Conservation (phyloP, 2,888 invertebrate species). For the Drosophila phalerata region DNA sequence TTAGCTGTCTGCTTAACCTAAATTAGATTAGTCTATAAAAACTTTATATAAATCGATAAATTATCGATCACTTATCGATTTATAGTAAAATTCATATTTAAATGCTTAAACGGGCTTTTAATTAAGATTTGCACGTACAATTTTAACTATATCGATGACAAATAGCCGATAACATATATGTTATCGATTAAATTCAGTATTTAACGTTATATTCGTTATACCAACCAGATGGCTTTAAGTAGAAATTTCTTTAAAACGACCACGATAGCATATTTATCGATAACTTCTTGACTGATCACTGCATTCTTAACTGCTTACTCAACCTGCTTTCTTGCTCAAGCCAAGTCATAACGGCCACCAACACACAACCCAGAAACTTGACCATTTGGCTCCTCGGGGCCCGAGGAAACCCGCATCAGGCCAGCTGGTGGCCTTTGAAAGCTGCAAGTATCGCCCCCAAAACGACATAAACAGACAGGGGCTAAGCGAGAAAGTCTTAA, state of each 20-base stretch:
- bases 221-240: no score
- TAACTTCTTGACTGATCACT: slow-evolving; percentile 1
- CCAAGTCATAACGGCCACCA: slow-evolving; percentile 20
- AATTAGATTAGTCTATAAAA: no score
- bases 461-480: slow-evolving; percentile 45
- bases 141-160: neutral
- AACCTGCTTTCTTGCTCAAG: slow-evolving; percentile 19
- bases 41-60: no score
- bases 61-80: no score
- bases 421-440: slow-evolving; percentile 66
- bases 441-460: slow-evolving; percentile 43
- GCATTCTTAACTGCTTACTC: slow-evolving; percentile 7
- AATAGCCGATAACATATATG: neutral
- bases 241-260: no score
- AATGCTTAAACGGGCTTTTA: no score
- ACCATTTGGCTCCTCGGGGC: slow-evolving; percentile 24
- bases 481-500: slow-evolving; percentile 76
- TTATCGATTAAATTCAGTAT: neutral
- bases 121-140: no score
- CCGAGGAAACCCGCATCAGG: slow-evolving; percentile 14
- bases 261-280: neutral
- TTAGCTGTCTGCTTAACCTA: neutral
- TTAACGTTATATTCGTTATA: neutral
- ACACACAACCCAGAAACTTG: slow-evolving; percentile 6
- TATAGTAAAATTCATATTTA: no score